Evolutionary conservation across 2,113 vertebrate genomes (phyloP).

Genomic region (Anoura caudifer): DNA sequence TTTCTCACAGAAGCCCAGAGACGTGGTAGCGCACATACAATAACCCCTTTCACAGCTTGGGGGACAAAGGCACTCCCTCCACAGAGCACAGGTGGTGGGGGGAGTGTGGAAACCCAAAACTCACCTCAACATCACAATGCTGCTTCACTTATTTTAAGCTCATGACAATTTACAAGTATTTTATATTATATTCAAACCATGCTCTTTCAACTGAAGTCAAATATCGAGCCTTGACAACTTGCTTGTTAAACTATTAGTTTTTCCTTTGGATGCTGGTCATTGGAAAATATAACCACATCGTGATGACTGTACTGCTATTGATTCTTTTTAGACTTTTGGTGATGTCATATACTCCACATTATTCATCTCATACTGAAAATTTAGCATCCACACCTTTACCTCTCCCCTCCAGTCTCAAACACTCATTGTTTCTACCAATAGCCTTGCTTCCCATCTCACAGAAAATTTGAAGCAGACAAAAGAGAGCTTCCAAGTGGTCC

Average conservation of each 20-base stretch:
- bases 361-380: not conserved
- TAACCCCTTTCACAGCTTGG: not conserved
- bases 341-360: not conserved
- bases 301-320: not conserved
- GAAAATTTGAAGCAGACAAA: not conserved
- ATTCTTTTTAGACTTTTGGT: not conserved
- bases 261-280: not conserved
- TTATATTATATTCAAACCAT: not conserved
- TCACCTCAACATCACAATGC: not conserved
- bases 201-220: not conserved
- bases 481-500: not conserved
- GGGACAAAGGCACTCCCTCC: not conserved
- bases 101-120: not conserved
- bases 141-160: not conserved
- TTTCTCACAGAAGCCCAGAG: not conserved
- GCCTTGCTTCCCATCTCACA: not conserved
- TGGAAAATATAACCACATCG: not conserved
- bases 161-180: not conserved
- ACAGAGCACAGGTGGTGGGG: not conserved
- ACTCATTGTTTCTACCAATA: not conserved
- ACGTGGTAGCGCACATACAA: not conserved
- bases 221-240: not conserved
- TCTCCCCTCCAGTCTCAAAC: not conserved
- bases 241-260: not conserved
- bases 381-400: not conserved